Conservation (phyloP, 1,140 invertebrate genomes). For the Drosophila navojoa region DNA sequence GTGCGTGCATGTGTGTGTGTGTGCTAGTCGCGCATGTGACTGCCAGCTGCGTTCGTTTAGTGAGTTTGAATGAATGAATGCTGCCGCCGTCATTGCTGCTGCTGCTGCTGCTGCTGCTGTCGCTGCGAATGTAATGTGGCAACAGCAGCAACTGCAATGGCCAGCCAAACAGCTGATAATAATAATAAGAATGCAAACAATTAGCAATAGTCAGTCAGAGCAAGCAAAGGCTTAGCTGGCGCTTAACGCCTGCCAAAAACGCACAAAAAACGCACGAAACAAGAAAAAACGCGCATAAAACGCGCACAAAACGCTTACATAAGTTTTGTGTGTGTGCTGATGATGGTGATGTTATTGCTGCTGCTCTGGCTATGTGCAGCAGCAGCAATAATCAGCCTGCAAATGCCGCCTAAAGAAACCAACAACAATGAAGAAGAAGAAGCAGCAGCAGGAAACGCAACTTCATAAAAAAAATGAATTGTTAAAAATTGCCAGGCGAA, state of each 20-base stretch:
- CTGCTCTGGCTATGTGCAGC: constrained; percentile 1
- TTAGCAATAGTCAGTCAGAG: constrained; percentile 10
- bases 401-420: not conserved
- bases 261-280: constrained; percentile 55
- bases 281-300: constrained; percentile 44
- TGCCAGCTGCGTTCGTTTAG: constrained; percentile 54
- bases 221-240: not conserved
- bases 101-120: not conserved
- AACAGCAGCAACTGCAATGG: constrained; percentile 12
- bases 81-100: constrained; percentile 3
- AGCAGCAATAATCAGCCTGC: constrained; percentile 15
- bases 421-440: not conserved
- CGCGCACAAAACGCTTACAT: constrained; percentile 65
- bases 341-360: constrained; percentile 12
- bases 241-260: constrained; percentile 21
- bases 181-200: constrained; percentile 3
- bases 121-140: constrained; percentile 8
- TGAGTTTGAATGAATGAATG: constrained; percentile 31
- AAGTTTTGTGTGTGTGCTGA: constrained; percentile 46
- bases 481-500: constrained; percentile 1
- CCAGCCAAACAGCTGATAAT: not conserved
- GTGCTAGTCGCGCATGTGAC: constrained; percentile 53
- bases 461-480: constrained; percentile 7
- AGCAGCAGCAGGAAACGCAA: not conserved
- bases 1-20: constrained; percentile 1